These are phyloP conservation scores for Acomys russatus DNA, from an alignment of 2,797 vertebrate genomes.

Conservation along the genomic window DNA sequence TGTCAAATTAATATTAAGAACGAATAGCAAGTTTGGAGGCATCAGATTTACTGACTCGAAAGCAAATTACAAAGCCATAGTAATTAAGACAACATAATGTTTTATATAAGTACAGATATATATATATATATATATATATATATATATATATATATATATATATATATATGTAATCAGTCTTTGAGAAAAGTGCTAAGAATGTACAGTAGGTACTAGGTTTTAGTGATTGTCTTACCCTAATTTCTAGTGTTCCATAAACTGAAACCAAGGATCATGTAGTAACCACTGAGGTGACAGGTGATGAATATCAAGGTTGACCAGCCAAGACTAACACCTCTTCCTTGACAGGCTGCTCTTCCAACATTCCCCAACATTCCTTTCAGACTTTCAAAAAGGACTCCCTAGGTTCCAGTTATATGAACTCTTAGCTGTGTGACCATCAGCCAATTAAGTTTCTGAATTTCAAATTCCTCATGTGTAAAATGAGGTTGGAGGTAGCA, in stretches of 20 bases:
- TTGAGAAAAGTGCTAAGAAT: neutral
- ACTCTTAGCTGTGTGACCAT: neutral
- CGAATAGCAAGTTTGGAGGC: neutral
- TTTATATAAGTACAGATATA: neutral
- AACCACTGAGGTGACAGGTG: neutral
- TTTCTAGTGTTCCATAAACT: neutral
- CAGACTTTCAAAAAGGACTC: neutral
- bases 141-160: no score
- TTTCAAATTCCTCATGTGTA: neutral
- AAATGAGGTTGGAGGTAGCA: neutral
- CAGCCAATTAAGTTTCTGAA: neutral
- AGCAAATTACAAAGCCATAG: neutral
- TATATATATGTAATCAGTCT: neutral
- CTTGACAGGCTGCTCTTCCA: neutral
- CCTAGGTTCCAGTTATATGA: neutral
- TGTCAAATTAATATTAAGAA: neutral
- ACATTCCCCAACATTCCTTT: neutral
- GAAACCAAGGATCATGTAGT: no score
- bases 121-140: neutral
- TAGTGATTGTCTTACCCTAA: neutral
- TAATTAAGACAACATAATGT: neutral
- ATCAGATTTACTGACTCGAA: neutral
- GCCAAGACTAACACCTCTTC: neutral
- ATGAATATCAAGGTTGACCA: rapidly evolving
- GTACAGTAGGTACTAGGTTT: neutral